phyloP scores from a whole-genome alignment of 2,888 invertebrate genomes.

The Eledona agricola region DNA sequence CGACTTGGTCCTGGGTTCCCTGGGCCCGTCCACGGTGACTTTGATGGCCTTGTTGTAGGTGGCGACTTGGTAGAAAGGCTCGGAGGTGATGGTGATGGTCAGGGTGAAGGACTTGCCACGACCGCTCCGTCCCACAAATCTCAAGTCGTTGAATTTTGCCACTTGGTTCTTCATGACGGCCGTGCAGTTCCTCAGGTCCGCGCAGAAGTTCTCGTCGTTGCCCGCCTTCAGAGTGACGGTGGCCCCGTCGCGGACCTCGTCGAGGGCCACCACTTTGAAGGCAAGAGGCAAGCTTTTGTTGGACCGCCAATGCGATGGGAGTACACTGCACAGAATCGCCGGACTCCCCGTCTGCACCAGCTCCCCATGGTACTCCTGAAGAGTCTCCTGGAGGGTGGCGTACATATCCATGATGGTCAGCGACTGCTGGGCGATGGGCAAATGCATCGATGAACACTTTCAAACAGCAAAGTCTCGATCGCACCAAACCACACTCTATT shows the following conservation, averaged over 20 bases:
- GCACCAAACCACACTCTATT: constrained; percentile 12
- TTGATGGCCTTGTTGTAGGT: constrained; percentile 97
- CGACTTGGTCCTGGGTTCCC: constrained; percentile 96
- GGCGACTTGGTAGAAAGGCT: constrained; percentile 82
- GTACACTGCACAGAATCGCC: constrained; percentile 90
- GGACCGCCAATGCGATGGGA: constrained; percentile 96
- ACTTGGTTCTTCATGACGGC: constrained; percentile 98
- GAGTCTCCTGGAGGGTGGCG: constrained; percentile 78
- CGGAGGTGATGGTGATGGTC: constrained; percentile 89
- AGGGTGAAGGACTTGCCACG: constrained; percentile 96
- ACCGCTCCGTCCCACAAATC: constrained; percentile 97
- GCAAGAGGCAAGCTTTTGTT: constrained; percentile 97
- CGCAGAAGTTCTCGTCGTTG: constrained; percentile 97
- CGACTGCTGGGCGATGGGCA: constrained; percentile 60
- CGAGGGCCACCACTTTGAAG: constrained; percentile 94
- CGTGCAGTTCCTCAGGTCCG: constrained; percentile 91
- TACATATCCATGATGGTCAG: constrained; percentile 77
- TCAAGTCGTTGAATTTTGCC: constrained; percentile 97
- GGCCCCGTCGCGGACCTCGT: constrained; percentile 94
- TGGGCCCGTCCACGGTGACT: constrained; percentile 98
- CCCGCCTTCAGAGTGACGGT: constrained; percentile 93
- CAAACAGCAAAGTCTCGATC: constrained; percentile 17
- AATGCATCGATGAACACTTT: constrained; percentile 67
- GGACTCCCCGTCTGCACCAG: constrained; percentile 95
- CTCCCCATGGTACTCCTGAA: constrained; percentile 91